Evolutionary conservation across 2,888 invertebrate genomes (phyloP).

Genomic region (Tridacna gigas): DNA sequence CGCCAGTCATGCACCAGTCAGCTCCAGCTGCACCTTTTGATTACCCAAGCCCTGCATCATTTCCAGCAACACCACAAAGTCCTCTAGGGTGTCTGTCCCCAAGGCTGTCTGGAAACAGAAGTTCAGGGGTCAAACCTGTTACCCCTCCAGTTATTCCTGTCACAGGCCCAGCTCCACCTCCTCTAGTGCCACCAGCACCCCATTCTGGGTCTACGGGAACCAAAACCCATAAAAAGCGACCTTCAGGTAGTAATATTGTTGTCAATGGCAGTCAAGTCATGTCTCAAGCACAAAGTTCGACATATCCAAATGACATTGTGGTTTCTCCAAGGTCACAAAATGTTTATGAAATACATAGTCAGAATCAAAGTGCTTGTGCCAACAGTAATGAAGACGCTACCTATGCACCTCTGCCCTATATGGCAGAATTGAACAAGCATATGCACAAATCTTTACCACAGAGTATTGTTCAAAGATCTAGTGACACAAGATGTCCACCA

Average conservation of each 20-base stretch:
- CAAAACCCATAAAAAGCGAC: slow-evolving; percentile 58
- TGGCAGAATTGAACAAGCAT: slow-evolving; percentile 73
- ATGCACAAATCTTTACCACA: slow-evolving; percentile 50
- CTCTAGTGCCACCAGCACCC: slow-evolving; percentile 56
- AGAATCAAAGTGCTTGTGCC: slow-evolving; percentile 21
- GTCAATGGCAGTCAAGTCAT: slow-evolving; percentile 59
- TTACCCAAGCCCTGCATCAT: slow-evolving; percentile 25
- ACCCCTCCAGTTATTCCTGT: slow-evolving; percentile 59
- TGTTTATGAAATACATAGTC: slow-evolving; percentile 30
- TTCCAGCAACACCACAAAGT: slow-evolving; percentile 51
- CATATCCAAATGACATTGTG: slow-evolving; percentile 44
- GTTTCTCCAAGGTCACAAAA: slow-evolving; percentile 35
- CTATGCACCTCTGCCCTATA: slow-evolving; percentile 74
- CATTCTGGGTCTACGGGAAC: slow-evolving; percentile 43
- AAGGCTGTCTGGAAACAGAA: slow-evolving; percentile 50
- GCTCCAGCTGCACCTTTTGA: slow-evolving; percentile 32
- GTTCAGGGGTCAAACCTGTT: slow-evolving; percentile 49
- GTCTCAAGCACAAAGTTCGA: slow-evolving; percentile 43
- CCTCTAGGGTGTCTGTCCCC: slow-evolving; percentile 59
- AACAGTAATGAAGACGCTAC: slow-evolving; percentile 51
- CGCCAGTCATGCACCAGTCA: slow-evolving; percentile 48
- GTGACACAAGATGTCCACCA: slow-evolving; percentile 59
- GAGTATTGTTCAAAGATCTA: slow-evolving; percentile 14
- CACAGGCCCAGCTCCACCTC: slow-evolving; percentile 44
- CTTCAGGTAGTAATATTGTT: slow-evolving; percentile 61